These are phyloP conservation scores for Neoarius graeffei DNA, from an alignment of 2,113 vertebrate species.

Conservation along the genomic window DNA sequence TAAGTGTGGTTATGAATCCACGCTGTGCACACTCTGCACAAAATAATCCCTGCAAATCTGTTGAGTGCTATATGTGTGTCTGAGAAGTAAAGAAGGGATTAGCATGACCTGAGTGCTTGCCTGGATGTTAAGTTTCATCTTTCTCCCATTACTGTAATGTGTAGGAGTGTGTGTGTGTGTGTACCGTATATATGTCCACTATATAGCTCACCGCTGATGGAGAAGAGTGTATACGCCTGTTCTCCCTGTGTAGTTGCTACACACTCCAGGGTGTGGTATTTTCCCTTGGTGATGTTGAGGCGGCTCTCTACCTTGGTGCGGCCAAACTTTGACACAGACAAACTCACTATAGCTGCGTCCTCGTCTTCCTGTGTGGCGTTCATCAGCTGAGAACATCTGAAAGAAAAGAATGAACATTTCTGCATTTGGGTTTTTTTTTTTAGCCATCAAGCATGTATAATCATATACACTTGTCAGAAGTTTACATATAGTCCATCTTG, in stretches of 20 bases:
- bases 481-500: no score
- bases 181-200: constrained; percentile 21
- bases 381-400: constrained; percentile 79
- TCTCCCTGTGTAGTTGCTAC: constrained; percentile 83
- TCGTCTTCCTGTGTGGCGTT: constrained; percentile 75
- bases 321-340: constrained; percentile 75
- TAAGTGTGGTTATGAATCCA: constrained; percentile 66
- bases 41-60: constrained; percentile 69
- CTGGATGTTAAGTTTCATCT: constrained; percentile 21
- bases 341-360: constrained; percentile 75
- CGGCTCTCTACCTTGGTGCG: constrained; percentile 85
- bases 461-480: no score
- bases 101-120: constrained; percentile 23
- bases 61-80: constrained; percentile 51
- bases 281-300: constrained; percentile 80
- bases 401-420: background rate
- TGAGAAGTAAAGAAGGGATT: constrained; percentile 39
- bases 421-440: background rate
- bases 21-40: constrained; percentile 65
- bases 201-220: constrained; percentile 77
- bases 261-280: constrained; percentile 87
- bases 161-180: constrained; percentile 1
- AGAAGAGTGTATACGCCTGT: constrained; percentile 84
- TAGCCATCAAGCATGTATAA: background rate
- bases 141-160: constrained; percentile 3